These are phyloP conservation scores for Tenthredo distinguenda DNA, from an alignment of 2,888 invertebrate species.

Conservation along the genomic window DNA sequence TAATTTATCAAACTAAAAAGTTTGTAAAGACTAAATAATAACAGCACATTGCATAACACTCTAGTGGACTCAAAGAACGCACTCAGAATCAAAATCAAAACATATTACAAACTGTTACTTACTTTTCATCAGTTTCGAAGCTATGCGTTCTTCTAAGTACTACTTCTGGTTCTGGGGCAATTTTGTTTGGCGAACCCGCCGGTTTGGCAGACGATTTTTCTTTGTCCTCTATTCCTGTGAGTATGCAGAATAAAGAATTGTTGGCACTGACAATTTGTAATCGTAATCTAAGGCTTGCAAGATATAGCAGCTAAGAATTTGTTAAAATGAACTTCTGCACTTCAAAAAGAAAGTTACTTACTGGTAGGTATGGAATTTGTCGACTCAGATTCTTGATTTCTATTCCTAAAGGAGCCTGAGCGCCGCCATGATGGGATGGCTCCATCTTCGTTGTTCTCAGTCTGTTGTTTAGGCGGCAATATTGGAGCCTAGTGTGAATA, in stretches of 20 bases:
- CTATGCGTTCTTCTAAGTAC: conserved; percentile 91
- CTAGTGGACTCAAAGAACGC: not conserved
- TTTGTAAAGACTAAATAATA: not conserved
- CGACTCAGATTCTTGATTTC: conserved; percentile 80
- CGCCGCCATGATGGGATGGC: conserved; percentile 85
- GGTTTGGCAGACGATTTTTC: conserved; percentile 74
- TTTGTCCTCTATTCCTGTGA: conserved; percentile 76
- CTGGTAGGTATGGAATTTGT: conserved; percentile 79
- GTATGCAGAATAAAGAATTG: not conserved
- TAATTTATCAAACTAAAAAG: not conserved
- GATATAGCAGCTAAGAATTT: not conserved
- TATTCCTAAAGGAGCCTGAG: conserved; percentile 81
- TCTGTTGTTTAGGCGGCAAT: conserved; percentile 80
- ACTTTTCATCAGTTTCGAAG: conserved; percentile 94
- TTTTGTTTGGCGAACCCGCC: conserved; percentile 75
- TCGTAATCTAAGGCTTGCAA: not conserved
- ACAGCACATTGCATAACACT: conserved; percentile 21
- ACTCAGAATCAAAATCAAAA: not conserved
- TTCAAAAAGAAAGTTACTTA: conserved; percentile 63
- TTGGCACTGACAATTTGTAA: not conserved
- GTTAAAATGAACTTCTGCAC: not conserved
- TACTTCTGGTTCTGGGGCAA: conserved; percentile 82
- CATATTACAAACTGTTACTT: conserved; percentile 77
- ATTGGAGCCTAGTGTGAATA: conserved; percentile 72
- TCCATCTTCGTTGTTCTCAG: conserved; percentile 80